Evolutionary conservation across 2,113 vertebrate species (phyloP), one percentile per base, ranked within the genome.

Genomic region (Gymnocephalus cernua): DNA sequence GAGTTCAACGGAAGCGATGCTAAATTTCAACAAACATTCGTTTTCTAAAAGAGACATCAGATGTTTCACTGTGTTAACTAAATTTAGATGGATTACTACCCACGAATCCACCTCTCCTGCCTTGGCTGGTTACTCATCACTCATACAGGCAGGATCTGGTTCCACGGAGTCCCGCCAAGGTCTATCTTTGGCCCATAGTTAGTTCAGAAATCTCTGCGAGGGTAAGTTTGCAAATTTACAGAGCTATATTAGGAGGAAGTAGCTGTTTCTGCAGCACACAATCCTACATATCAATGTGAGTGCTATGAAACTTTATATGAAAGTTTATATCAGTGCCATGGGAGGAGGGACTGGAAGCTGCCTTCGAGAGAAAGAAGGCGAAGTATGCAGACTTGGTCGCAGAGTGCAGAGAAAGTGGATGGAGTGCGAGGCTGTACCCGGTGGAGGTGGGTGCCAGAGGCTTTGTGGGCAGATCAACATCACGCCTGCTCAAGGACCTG

Each of bases 121-220:
- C 7, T 32, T 18, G 51, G 59, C 44, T 51, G 65, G 68, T 85
- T 45, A 76, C 59, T 72, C 67, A 58, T 63, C 51, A 23, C 69
- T 72, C 54, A 56, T 4, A 29, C 29, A 35, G 23, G 62, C 45
- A 9, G 48, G 48, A 44, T 68, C 61, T 32, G 58, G 64, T 63
- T 80, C 70, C 74, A 51, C 14, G 64, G 63, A 85, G 73, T 84
- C 65, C 84, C 74, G 7, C 80, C 41, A 77, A 80, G 77, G 4
- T 73, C 77, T 79, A 56, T 78, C 44, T 83, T 84, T 68, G 88
- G 68, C 51, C 73, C 54, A 73, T 48, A 13, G 16, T 64, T 48
- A 6, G 14, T 78, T 71, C n/a, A 12, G 21, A 83, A 81, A 83
- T 69, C 75, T n/a, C 12, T 16, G 19, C 16, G 2, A 58, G 68